phyloP scores from a whole-genome alignment of 2,113 vertebrate genomes.

The Macaca nemestrina region DNA sequence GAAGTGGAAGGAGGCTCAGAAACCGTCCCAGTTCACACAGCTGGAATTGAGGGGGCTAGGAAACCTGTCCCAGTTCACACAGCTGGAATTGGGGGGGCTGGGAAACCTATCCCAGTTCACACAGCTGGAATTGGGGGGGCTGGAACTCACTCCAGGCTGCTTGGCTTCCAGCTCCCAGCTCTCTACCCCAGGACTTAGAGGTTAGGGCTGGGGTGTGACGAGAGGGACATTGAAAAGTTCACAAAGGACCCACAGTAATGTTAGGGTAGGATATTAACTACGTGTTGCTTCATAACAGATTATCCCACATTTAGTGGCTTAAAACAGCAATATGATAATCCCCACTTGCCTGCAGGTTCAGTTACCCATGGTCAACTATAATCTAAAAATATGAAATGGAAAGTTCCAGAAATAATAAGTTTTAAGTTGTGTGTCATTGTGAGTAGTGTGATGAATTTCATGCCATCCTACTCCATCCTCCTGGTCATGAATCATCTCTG shows the following conservation, averaged over 20 bases:
- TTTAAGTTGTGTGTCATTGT: neutral
- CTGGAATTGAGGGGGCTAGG: neutral
- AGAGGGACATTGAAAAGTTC: accelerated
- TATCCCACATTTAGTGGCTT: accelerated
- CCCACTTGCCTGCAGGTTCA: neutral
- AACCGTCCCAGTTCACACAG: neutral
- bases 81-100: neutral
- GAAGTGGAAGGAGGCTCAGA: neutral
- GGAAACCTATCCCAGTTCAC: neutral
- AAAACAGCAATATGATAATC: accelerated
- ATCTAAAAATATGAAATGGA: neutral
- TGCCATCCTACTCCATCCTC: neutral
- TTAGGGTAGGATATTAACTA: accelerated
- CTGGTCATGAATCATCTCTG: neutral
- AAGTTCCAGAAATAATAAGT: neutral
- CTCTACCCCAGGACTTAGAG: neutral
- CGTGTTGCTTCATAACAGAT: accelerated
- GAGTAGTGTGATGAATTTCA: neutral
- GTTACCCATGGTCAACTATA: neutral
- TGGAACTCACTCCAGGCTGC: neutral
- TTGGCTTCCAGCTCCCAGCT: neutral
- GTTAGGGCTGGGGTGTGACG: neutral
- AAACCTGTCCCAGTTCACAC: too few relatives aligned
- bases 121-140: neutral
- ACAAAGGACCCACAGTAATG: accelerated